Base-by-base conservation (phyloP, 2,113 vertebrate species). In the Rostratula benghalensis region DNA sequence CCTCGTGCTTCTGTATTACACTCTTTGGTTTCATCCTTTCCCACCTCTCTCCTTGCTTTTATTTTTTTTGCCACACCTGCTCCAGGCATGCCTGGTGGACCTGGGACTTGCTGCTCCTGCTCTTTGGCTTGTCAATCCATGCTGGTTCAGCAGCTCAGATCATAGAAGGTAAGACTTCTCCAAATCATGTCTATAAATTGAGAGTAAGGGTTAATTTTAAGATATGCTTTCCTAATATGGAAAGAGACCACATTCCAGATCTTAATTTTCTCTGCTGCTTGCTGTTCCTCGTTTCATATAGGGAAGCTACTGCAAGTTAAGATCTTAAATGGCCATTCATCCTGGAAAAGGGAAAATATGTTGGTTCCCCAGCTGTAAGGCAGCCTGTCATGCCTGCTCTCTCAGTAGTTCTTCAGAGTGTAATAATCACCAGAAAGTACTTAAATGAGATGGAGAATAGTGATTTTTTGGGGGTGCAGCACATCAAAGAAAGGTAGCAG, bases 101-200 rank as follows among this genome's bases (percentile, higher is more conserved):
- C 85, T 90, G 95, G 96, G 80, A 92, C 56, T 94, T 95, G 85
- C 68, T 71, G 18, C 81, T 96, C 4, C 80, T 96, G 69, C 69
- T 97, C 35, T 75, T 94, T 77, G 91, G 78, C 53, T 97, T 96
- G 35, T 93, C 94, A 93, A n/a, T 96, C 85, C 93, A 21, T 43
- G 70, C 63, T 39, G 86, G 91, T 41, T 87, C 92, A 74, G 82
- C 95, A 61, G 89, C 97, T 84, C 94, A 97, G 92, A 93, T 97
- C 78, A 97, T 97, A 85, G 97, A 98, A 97, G 97, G 97, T 98
- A 97, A 97, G 97, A 76, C 28, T 81, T 65, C 64, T 91, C 45
- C 48, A 70, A 63, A 61, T 18, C 12, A 27, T 53, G 23, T 56
- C 64, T 91, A 89, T 45, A 60, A 61, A 59, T 33, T 43, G 21